Base-by-base conservation (phyloP, 2,888 invertebrate species). In the Timandra comae region DNA sequence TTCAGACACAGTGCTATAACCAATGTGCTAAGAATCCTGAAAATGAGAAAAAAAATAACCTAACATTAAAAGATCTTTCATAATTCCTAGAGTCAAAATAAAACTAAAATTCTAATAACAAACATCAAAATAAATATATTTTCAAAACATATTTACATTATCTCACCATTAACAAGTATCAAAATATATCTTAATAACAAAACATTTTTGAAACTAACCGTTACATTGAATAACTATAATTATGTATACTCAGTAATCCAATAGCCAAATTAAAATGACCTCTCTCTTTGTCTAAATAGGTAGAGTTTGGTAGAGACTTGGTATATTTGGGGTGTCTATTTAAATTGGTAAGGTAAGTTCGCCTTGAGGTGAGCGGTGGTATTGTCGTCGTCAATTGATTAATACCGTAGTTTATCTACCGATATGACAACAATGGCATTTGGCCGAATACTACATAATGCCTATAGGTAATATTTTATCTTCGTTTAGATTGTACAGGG, bases 341-440 rank as follows among this genome's bases (percentile, higher is more conserved):
- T 51, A 56, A n/a, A 36, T 23, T 75, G 70, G 77, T 46, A 33
- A 28, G 31, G 36, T 33, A 47, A 41, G 48, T 66, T 68, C 48
- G 53, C 62, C 65, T 70, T 67, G 68, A 79, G 74, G 76, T 75
- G 63, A 70, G 74, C 75, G 74, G 66, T 52, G 50, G 75, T 50
- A 82, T 84, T 85, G 81, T 84, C 69, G 69, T 59, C 56, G 42
- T 48, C 57, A 59, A 77, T 82, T 82, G 82, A 84, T 81, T 81
- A 80, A 85, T 82, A 71, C 60, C 48, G 64, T 76, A 77, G 80
- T 80, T 80, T 81, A 82, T 82, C 79, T 79, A 79, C 69, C 62
- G 77, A 81, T 82, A 78, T 75, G 78, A 80, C 78, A 80, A 84
- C 82, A 81, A 84, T 84, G 48, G 68, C 71, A 77, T 74, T 16